Evolutionary conservation across 2,113 vertebrate genomes (phyloP).

Genomic region (Cyphomyrus discorhynchus): DNA sequence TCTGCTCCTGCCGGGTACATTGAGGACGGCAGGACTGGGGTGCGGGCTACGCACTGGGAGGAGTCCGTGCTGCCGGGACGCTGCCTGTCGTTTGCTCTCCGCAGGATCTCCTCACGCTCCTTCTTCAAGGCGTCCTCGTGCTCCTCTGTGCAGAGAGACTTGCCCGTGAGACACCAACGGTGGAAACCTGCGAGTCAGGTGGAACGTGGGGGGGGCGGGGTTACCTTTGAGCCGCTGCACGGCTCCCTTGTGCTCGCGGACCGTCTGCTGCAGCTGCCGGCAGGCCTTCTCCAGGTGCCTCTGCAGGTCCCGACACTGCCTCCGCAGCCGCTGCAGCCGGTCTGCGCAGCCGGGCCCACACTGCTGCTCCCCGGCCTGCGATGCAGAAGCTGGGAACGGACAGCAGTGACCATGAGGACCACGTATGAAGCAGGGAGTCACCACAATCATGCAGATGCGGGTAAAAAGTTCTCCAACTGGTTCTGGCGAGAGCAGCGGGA

Average conservation of each 20-base stretch:
- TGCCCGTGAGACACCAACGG: background rate
- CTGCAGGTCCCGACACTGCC: constrained; percentile 70
- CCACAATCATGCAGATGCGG: background rate
- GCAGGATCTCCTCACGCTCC: constrained; percentile 42
- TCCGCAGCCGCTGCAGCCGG: constrained; percentile 61
- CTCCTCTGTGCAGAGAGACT: constrained; percentile 43
- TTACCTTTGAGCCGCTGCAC: constrained; percentile 65
- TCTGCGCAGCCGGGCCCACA: constrained; percentile 55
- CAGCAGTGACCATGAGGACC: background rate
- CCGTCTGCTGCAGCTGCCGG: constrained; percentile 68
- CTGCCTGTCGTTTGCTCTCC: constrained; percentile 44
- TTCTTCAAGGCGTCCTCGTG: constrained; percentile 45
- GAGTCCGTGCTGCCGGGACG: constrained; percentile 25
- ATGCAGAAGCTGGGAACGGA: constrained; percentile 33
- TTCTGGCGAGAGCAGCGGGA: background rate
- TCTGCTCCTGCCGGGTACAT: no score
- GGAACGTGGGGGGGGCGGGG: no score
- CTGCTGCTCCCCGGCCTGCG: constrained; percentile 43
- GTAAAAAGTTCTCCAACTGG: background rate
- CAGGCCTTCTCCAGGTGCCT: constrained; percentile 70
- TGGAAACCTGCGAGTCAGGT: background rate
- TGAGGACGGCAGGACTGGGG: background rate
- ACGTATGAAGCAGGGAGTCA: background rate
- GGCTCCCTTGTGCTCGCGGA: constrained; percentile 61
- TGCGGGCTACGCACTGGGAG: constrained; percentile 39